Evolutionary conservation across 2,113 vertebrate species (phyloP).

Genomic region (Malurus alboscapulatus): DNA sequence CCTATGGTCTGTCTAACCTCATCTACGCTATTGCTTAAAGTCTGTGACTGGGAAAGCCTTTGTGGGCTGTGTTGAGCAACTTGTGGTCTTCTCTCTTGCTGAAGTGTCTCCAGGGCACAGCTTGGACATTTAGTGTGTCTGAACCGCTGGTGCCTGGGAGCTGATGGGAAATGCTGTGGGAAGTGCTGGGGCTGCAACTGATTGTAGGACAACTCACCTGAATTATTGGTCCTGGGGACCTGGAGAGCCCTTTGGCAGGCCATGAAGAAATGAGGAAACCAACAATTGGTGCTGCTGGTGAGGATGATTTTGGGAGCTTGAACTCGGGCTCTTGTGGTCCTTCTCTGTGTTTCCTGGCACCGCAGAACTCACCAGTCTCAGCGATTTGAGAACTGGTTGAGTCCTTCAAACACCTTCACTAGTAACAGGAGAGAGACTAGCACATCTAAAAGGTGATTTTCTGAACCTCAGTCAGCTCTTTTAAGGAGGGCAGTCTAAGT

Average conservation of each 20-base stretch:
- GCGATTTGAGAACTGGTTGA: not conserved
- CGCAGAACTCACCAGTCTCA: accelerated
- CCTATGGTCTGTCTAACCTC: not conserved
- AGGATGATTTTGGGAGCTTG: not conserved
- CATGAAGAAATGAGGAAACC: not conserved
- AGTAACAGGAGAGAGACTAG: not conserved
- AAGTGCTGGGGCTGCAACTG: not conserved
- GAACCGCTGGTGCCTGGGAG: not conserved
- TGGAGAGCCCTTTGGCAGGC: not conserved
- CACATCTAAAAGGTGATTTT: not conserved
- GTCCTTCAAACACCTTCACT: not conserved
- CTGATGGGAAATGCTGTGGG: not conserved
- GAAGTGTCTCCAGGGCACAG: not conserved
- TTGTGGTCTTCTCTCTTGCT: not conserved
- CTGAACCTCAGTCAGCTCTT: not conserved
- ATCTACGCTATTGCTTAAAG: not conserved
- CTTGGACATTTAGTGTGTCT: not conserved
- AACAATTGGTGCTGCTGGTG: not conserved
- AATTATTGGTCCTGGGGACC: not conserved
- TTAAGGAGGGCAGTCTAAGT: not conserved
- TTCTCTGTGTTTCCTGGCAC: accelerated
- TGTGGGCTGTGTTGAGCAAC: not conserved
- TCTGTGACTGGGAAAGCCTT: not conserved
- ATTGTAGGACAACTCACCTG: not conserved
- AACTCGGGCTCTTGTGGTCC: accelerated